Evolutionary conservation across 2,888 invertebrate genomes (phyloP).

Genomic region (Gerris lacustris): DNA sequence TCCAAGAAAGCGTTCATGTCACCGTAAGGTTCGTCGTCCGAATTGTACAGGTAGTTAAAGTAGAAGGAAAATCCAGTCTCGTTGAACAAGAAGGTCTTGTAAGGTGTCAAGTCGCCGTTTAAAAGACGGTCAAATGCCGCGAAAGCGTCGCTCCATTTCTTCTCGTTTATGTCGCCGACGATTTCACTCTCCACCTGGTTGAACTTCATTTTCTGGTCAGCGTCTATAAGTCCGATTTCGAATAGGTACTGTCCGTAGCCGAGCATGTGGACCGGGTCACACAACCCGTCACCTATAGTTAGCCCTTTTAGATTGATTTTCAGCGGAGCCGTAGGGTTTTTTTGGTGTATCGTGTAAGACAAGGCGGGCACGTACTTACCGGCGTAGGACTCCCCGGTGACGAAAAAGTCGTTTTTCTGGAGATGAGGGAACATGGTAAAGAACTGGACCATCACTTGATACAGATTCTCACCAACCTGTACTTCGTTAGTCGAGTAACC

Average conservation of each 20-base stretch:
- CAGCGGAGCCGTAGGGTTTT: conserved; percentile 42
- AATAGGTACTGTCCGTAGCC: conserved; percentile 64
- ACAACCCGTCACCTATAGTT: conserved; percentile 67
- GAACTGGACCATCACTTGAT: conserved; percentile 65
- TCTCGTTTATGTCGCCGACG: conserved; percentile 47
- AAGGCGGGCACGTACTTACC: conserved; percentile 71
- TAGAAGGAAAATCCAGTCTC: conserved; percentile 64
- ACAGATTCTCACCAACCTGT: conserved; percentile 67
- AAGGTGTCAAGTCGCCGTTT: conserved; percentile 37
- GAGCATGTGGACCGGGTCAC: conserved; percentile 65
- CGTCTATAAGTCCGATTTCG: conserved; percentile 48
- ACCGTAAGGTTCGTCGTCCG: conserved; percentile 35
- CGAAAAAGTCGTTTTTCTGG: conserved; percentile 62
- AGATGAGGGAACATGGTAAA: conserved; percentile 69
- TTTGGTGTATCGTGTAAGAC: conserved; percentile 55
- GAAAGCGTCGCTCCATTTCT: conserved; percentile 57
- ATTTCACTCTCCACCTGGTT: conserved; percentile 45
- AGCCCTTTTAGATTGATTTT: conserved; percentile 62
- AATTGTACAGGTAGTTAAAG: conserved; percentile 53
- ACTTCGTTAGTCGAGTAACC: conserved; percentile 71
- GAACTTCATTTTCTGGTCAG: conserved; percentile 49
- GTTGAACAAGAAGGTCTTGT: conserved; percentile 53
- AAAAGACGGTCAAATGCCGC: conserved; percentile 57
- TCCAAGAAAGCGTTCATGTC: conserved; percentile 32
- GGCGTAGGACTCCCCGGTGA: conserved; percentile 81